Percentiles rank a stretch among this genome's conserved stretches.
phyloP scores from a whole-genome alignment of 2,888 invertebrate species.

The Acleris cristana region DNA sequence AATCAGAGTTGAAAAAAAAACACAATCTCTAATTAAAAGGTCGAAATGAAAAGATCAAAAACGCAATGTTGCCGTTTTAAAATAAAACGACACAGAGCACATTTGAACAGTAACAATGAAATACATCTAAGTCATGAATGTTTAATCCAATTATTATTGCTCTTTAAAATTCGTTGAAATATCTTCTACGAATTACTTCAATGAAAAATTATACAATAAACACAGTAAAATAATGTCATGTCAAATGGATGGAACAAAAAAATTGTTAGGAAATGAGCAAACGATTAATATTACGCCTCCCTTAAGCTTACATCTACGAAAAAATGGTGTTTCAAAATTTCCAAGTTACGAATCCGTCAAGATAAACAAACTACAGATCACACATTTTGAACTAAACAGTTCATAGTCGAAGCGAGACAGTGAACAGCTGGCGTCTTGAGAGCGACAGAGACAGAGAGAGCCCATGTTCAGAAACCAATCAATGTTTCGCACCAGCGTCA shows the following conservation, averaged over 20 bases:
- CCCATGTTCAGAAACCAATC: slow-evolving; percentile 51
- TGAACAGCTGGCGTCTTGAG: slow-evolving; percentile 62
- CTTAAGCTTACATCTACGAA: slow-evolving; percentile 39
- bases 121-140: slow-evolving; percentile 35
- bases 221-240: slow-evolving; percentile 61
- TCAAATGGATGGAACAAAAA: slow-evolving; percentile 73
- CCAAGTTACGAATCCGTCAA: slow-evolving; percentile 39
- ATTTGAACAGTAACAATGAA: slow-evolving; percentile 22
- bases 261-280: slow-evolving; percentile 58
- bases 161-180: slow-evolving; percentile 73
- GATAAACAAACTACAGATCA: slow-evolving; percentile 49
- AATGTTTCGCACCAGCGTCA: slow-evolving; percentile 58
- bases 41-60: not conserved
- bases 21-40: slow-evolving; percentile 39
- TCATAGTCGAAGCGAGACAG: slow-evolving; percentile 65
- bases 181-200: slow-evolving; percentile 42
- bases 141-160: slow-evolving; percentile 65
- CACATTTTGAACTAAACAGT: slow-evolving; percentile 55
- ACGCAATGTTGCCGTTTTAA: slow-evolving; percentile 32
- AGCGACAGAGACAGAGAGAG: slow-evolving; percentile 74
- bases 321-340: slow-evolving; percentile 38
- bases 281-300: slow-evolving; percentile 40
- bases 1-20: slow-evolving; percentile 45
- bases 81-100: slow-evolving; percentile 26
- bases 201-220: slow-evolving; percentile 45